A percentile compares a stretch with the other conserved stretches of the same genome.
Conservation (phyloP, 2,888 invertebrate genomes). For the Caenorhabditis angaria region DNA sequence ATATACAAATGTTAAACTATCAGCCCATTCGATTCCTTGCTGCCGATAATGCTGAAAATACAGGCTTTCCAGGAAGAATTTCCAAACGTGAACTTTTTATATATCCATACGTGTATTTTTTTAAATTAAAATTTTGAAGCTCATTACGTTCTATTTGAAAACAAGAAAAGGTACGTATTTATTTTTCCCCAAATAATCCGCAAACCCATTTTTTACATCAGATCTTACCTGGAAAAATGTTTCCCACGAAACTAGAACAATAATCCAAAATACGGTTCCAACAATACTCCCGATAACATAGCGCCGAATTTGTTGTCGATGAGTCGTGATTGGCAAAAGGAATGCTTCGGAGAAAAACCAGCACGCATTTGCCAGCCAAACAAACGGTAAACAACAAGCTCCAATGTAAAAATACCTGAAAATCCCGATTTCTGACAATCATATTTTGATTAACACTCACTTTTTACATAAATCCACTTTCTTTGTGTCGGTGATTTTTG, state of each 20-base stretch:
- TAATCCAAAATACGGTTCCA: slow-evolving; percentile 45
- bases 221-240: slow-evolving; percentile 46
- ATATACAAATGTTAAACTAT: slow-evolving; percentile 50
- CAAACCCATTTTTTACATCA: too few relatives aligned
- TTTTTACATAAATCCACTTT: slow-evolving; percentile 48
- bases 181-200: too few relatives aligned
- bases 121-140: too few relatives aligned
- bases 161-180: too few relatives aligned
- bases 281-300: slow-evolving; percentile 42
- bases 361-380: slow-evolving; percentile 49
- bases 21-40: slow-evolving; percentile 53
- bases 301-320: slow-evolving; percentile 44
- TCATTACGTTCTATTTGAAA: too few relatives aligned
- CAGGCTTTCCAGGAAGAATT: slow-evolving; percentile 40
- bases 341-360: slow-evolving; percentile 57
- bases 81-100: too few relatives aligned
- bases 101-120: too few relatives aligned
- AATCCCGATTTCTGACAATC: background rate
- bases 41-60: slow-evolving; percentile 46
- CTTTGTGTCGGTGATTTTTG: slow-evolving; percentile 40
- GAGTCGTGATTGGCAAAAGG: slow-evolving; percentile 30
- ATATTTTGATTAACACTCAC: slow-evolving; percentile 17
- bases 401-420: slow-evolving; percentile 55
- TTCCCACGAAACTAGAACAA: slow-evolving; percentile 47
- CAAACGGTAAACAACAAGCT: slow-evolving; percentile 42